Base-by-base conservation (phyloP, 2,113 vertebrate species). In the Chlamydotis undulata region DNA sequence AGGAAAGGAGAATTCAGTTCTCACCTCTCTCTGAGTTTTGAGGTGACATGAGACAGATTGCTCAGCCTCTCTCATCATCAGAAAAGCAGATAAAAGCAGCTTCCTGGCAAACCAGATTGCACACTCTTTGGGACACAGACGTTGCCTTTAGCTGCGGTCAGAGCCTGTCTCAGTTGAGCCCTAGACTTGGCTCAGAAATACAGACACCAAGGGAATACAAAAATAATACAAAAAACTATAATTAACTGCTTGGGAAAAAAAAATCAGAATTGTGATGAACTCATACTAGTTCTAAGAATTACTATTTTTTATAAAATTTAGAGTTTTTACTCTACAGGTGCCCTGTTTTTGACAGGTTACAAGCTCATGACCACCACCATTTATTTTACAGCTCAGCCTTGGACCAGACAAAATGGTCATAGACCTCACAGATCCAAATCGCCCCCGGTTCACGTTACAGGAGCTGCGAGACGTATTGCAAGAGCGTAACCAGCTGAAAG, bases 401-500 rank as follows among this genome's bases (percentile, higher is more conserved):
- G 99, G 99, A 12, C 98, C 99, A 3, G 98, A 99, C 96, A 98
- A 99, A 88, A 96, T 99, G 97, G 93, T 99, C 45, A 98, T 99
- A 17, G 99, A 99, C 96, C 97, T 99, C 87, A 98, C 98, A 1
- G 99, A 99, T 53, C 99, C 99, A 41, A 98, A 99, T 92, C 98
- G 99, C 22, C 99, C 99, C 2, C 98, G 99, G 26, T 99, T 99
- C 97, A 99, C 99, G 0, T 98, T 99, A 84, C 99, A 99, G 96
- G 99, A 99, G 97, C 98, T 99, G 92, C 98, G 98, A 93, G 99
- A 99, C 10, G 99, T 99, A 6, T 61, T 99, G 33, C 99, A 99
- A 87, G 99, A 99, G 94, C 98, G 99, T 53, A 99, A 99, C 97
- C 98, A 98, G 81, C 98, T 99, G 81, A 99, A 99, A 96, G 98